These are phyloP conservation scores for Typhlichthys eigenmanni DNA, from an alignment of 2,797 vertebrate species.

Conservation along the genomic window DNA sequence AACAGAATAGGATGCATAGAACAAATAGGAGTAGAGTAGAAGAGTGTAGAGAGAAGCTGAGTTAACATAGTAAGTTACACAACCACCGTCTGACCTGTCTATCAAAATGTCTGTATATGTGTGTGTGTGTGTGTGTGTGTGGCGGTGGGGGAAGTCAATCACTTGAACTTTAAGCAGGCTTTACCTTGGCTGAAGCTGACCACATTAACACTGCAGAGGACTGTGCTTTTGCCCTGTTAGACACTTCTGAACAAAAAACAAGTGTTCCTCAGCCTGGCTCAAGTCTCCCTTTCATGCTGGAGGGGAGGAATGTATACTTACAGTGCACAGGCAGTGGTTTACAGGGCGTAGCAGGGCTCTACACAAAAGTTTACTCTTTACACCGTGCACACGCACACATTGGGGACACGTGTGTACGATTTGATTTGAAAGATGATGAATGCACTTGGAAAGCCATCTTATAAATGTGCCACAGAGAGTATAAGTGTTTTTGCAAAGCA, in stretches of 20 bases:
- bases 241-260: conserved; percentile 18
- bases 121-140: conserved; percentile 16
- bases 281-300: conserved; percentile 4
- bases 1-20: not conserved
- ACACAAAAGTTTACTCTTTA: conserved; percentile 12
- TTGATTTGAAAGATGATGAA: not conserved
- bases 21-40: not conserved
- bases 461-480: too few species aligned
- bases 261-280: conserved; percentile 14
- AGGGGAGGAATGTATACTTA: conserved; percentile 8
- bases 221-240: conserved; percentile 30
- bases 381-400: conserved; percentile 1
- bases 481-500: too few species aligned
- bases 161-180: conserved; percentile 1
- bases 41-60: not conserved
- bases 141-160: conserved; percentile 1
- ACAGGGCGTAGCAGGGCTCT: not conserved
- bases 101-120: not conserved
- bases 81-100: not conserved
- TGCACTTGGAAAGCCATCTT: not conserved
- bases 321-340: not conserved
- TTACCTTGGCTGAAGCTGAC: not conserved
- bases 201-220: not conserved
- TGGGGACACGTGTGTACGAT: not conserved
- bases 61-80: not conserved